A percentile compares a stretch with the other conserved stretches of the same genome.
Evolutionary conservation across 2,797 vertebrate species (phyloP).

Genomic region (Chromis chromis): DNA sequence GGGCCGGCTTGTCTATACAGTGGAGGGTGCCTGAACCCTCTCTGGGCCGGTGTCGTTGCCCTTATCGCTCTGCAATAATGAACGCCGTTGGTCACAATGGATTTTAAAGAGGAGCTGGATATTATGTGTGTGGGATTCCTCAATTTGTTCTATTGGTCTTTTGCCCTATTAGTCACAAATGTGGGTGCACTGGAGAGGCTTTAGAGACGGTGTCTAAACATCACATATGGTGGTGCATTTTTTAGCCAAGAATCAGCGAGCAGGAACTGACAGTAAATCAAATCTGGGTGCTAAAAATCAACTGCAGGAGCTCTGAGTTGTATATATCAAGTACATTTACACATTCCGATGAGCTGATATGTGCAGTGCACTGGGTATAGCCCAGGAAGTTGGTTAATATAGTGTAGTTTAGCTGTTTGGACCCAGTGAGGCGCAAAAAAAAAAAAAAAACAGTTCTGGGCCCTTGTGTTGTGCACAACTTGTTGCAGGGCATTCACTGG

Average conservation of each 20-base stretch:
- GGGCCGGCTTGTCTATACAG: slow-evolving; percentile 42
- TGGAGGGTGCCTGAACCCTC: slow-evolving; percentile 51
- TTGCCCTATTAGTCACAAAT: slow-evolving; percentile 73
- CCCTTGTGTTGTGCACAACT: slow-evolving; percentile 3
- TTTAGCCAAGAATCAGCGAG: slow-evolving; percentile 39
- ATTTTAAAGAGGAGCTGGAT: slow-evolving; percentile 69
- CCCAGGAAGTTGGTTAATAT: background rate
- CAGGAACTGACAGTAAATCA: slow-evolving; percentile 27
- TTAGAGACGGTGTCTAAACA: slow-evolving; percentile 53
- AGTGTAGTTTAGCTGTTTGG: slow-evolving; percentile 1
- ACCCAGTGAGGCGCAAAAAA: background rate
- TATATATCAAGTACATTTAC: background rate
- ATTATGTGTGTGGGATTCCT: slow-evolving; percentile 76
- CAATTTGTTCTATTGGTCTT: slow-evolving; percentile 68
- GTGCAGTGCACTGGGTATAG: background rate
- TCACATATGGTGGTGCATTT: slow-evolving; percentile 36
- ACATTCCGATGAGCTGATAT: background rate
- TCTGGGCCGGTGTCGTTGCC: slow-evolving; percentile 40
- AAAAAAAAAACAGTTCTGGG: background rate
- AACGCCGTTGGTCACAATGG: slow-evolving; percentile 57
- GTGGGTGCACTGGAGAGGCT: slow-evolving; percentile 70
- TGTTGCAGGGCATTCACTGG: slow-evolving; percentile 14
- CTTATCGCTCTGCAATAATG: slow-evolving; percentile 65
- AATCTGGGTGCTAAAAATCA: background rate
- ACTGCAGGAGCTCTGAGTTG: too few species aligned